Evolutionary conservation across 2,113 vertebrate species (phyloP).

Genomic region (Cavia porcellus): DNA sequence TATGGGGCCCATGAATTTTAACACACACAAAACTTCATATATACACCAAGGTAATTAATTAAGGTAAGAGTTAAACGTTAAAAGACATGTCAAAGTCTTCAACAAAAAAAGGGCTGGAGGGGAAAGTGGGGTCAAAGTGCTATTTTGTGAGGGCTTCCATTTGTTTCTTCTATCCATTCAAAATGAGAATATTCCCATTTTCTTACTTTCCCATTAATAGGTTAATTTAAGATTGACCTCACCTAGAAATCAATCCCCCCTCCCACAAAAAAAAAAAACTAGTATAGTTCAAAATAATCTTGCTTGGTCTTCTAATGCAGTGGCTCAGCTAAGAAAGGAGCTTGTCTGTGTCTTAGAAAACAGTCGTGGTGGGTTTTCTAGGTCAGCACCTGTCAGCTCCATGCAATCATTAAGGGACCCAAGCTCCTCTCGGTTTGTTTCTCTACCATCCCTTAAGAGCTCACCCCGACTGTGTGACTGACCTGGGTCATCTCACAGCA

Average conservation of each 20-base stretch:
- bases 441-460: neutral
- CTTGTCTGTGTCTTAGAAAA: neutral
- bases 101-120: neutral
- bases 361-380: neutral
- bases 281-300: neutral
- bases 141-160: neutral
- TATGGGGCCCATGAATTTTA: neutral
- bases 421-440: neutral
- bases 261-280: neutral
- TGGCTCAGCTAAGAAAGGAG: neutral
- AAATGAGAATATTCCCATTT: neutral
- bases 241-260: neutral
- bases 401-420: neutral
- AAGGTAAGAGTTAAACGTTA: neutral
- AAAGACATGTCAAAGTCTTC: neutral
- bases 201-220: neutral
- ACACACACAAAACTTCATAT: neutral
- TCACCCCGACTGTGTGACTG: neutral
- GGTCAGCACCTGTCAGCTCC: neutral
- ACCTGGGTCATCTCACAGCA: neutral
- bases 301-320: neutral
- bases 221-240: neutral
- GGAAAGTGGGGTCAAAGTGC: neutral
- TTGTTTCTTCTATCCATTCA: neutral
- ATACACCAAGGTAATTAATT: neutral